Conservation (phyloP, 2,888 invertebrate genomes). For the Drosophila rellima region DNA sequence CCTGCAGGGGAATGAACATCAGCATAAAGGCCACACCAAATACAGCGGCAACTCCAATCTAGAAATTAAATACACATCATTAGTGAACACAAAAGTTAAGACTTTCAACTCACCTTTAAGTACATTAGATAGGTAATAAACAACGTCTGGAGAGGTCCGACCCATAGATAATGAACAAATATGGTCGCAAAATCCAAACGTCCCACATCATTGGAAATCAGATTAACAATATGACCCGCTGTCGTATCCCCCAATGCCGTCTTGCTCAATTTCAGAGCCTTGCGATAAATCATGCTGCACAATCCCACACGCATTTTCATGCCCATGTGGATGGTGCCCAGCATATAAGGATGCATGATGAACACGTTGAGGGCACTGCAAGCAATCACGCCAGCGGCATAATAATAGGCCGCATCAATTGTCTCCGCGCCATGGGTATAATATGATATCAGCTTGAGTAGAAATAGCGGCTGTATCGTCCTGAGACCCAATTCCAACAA, state of each 20-base stretch:
- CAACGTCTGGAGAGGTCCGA: conserved; percentile 94
- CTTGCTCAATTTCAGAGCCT: conserved; percentile 89
- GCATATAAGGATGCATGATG: conserved; percentile 95
- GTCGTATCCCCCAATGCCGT: conserved; percentile 92
- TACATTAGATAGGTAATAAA: conserved; percentile 93
- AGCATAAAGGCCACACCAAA: conserved; percentile 88
- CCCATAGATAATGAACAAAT: conserved; percentile 96
- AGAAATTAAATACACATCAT: neutral
- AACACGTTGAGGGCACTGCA: conserved; percentile 92
- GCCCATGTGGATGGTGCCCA: conserved; percentile 89
- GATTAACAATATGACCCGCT: conserved; percentile 92
- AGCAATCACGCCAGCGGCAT: conserved; percentile 90
- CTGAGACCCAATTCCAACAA: conserved; percentile 88
- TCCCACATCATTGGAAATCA: conserved; percentile 98
- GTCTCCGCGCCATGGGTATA: conserved; percentile 84
- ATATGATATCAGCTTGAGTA: conserved; percentile 88
- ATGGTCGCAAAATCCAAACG: conserved; percentile 89
- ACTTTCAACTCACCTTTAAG: conserved; percentile 85
- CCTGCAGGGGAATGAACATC: conserved; percentile 91
- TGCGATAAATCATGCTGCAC: conserved; percentile 90
- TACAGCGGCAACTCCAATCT: conserved; percentile 87
- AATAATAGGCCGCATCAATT: conserved; percentile 89
- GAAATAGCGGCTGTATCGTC: conserved; percentile 88
- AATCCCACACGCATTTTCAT: conserved; percentile 90
- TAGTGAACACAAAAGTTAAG: neutral